Evolutionary conservation across 2,113 vertebrate species (phyloP).

Genomic region (Notiomystis cincta): DNA sequence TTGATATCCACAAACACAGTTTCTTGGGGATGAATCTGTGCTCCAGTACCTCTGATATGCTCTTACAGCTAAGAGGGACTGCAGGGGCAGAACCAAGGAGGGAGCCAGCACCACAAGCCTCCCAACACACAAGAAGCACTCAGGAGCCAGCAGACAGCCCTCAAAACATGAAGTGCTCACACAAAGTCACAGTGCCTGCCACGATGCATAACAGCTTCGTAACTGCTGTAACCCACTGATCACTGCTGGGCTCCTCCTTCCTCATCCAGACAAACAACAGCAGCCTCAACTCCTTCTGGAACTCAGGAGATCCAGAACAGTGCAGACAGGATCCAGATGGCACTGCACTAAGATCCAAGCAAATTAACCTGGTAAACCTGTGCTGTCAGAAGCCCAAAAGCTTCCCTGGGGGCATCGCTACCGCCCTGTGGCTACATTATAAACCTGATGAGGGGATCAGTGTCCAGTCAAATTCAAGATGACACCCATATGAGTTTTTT

Average conservation of each 20-base stretch:
- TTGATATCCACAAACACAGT: neutral
- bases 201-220: rapidly evolving
- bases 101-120: neutral
- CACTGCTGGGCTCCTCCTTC: neutral
- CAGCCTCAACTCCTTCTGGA: neutral
- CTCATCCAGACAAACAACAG: neutral
- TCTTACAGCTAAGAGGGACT: neutral
- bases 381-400: neutral
- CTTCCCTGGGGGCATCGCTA: neutral
- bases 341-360: neutral
- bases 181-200: neutral
- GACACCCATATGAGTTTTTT: neutral
- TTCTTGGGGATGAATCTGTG: neutral
- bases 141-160: neutral
- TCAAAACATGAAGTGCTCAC: neutral
- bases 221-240: neutral
- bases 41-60: neutral
- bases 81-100: neutral
- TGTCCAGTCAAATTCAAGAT: neutral
- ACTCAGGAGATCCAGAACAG: neutral
- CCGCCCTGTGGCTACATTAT: neutral
- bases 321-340: neutral
- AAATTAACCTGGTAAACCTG: neutral
- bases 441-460: neutral
- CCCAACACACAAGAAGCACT: neutral